Evolutionary conservation across 2,113 vertebrate genomes (phyloP), one percentile per base, ranked within the genome.

Genomic region (Anseranas semipalmata): DNA sequence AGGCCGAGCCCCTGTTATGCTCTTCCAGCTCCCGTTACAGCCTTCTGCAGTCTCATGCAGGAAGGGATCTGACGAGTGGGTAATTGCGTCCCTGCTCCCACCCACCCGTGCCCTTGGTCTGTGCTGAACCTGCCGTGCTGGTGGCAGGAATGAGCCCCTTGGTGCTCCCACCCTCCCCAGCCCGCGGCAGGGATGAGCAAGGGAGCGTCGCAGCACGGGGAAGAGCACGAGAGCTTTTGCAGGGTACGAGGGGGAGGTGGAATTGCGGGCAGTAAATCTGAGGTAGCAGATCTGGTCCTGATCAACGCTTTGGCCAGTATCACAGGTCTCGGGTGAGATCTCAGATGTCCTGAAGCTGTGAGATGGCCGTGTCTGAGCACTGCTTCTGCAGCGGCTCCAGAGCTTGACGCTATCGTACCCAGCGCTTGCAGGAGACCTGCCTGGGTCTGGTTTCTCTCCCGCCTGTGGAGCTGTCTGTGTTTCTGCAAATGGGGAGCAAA

Each of bases 381-480:
- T 32, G 55, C 2, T 82, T 37, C 43, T 70, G 81, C 80, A 65
- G 58, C 7, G 11, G 28, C 9, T 33, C 18, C 50, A 35, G 41
- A 74, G 27, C 50, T 73, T 2, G 0, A 13, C 27, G 3, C 9
- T 35, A 19, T 16, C 3, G 0, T 12, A 56, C 15, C 5, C 13
- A 56, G 66, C 89, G n/a, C 46, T 39, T n/a, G 32, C 65, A 85
- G 84, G 55, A 50, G 20, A 27, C 33, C n/a, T 78, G 67, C 71
- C 67, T 0, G 2, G 65, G 58, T 39, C 53, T 27, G 6, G 10
- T 6, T 72, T 50, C 35, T 35, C 33, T 41, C 35, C 74, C 76
- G 12, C 46, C 52, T 11, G 28, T 12, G 32, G 46, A 63, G 41
- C 5, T 53, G 50, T 15, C 68, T 33, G 58, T 8, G 2, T 33